phyloP scores from a whole-genome alignment of 2,888 invertebrate genomes.

The Schizaphis graminum region DNA sequence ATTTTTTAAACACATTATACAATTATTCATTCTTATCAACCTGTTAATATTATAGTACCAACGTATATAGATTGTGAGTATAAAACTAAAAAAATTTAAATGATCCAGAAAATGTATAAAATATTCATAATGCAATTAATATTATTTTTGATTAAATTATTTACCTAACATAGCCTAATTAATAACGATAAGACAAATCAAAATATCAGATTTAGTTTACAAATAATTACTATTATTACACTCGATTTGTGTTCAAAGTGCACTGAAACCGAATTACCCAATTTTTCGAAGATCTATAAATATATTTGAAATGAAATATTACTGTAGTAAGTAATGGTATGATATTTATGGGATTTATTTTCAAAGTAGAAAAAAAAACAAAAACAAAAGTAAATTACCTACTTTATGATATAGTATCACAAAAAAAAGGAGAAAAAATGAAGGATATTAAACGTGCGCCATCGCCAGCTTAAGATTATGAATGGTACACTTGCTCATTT shows the following conservation, averaged over 20 bases:
- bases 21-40: neutral
- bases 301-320: slow-evolving; percentile 31
- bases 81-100: neutral
- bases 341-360: slow-evolving; percentile 36
- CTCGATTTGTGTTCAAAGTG: neutral
- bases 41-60: neutral
- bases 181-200: neutral
- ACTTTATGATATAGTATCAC: slow-evolving; percentile 1
- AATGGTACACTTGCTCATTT: slow-evolving; percentile 38
- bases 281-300: neutral
- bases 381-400: slow-evolving; percentile 44
- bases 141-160: neutral
- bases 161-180: neutral
- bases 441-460: slow-evolving; percentile 44
- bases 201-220: neutral
- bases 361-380: neutral
- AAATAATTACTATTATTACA: neutral
- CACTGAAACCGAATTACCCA: neutral
- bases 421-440: slow-evolving; percentile 5
- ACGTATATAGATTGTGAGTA: neutral
- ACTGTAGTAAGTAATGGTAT: neutral
- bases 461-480: slow-evolving; percentile 47
- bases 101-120: neutral
- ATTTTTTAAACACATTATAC: neutral
- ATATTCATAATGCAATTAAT: neutral